Conservation (phyloP, 2,888 invertebrate genomes). For the Dendrolimus pini region DNA sequence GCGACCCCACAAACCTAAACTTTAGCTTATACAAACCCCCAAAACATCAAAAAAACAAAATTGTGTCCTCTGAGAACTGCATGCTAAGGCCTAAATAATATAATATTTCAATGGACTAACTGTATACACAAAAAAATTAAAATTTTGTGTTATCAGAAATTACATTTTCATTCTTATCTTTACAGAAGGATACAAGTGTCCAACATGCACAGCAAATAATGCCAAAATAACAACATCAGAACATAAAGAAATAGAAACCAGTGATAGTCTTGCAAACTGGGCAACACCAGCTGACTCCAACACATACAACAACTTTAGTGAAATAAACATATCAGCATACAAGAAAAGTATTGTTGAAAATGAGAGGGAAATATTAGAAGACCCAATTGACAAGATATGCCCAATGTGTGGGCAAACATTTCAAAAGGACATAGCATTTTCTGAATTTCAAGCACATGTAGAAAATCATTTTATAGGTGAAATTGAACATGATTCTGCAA, state of each 20-base stretch:
- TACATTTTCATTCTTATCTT: constrained; percentile 9
- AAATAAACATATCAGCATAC: constrained; percentile 43
- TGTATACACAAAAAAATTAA: no score
- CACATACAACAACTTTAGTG: constrained; percentile 49
- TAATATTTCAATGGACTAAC: no score
- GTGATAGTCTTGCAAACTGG: constrained; percentile 65
- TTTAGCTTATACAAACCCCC: no score
- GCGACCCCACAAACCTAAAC: no score
- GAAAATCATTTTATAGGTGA: constrained; percentile 84
- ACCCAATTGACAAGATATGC: constrained; percentile 77
- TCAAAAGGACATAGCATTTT: constrained; percentile 73
- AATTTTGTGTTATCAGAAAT: no score
- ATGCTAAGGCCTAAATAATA: no score
- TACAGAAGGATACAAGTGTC: constrained; percentile 65
- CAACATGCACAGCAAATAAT: constrained; percentile 47
- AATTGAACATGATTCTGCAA: constrained; percentile 65
- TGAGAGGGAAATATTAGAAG: constrained; percentile 28
- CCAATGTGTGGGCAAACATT: constrained; percentile 85
- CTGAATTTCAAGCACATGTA: constrained; percentile 84
- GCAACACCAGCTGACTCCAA: constrained; percentile 64
- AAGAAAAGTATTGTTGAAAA: constrained; percentile 37
- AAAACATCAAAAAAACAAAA: no score
- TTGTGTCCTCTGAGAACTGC: no score
- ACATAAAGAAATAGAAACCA: constrained; percentile 68
- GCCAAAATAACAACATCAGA: constrained; percentile 45